Conservation (phyloP, 2,888 invertebrate species). For the Agelastica alni region DNA sequence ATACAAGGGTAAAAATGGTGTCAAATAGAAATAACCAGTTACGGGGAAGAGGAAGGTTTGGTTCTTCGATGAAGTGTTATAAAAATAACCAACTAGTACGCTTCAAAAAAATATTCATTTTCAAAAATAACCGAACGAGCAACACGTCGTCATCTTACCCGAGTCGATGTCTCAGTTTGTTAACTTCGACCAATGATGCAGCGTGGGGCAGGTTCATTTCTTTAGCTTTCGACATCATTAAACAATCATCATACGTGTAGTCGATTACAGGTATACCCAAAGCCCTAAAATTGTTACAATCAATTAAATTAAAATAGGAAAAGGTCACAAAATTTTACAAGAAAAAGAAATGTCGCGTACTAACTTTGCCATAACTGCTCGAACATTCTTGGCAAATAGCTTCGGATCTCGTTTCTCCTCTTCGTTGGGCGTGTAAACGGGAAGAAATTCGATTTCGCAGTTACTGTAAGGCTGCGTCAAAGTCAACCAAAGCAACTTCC, state of each 20-base stretch:
- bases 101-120: no score
- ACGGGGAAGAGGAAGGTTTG: no score
- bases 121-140: no score
- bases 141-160: no score
- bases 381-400: slow-evolving; percentile 87
- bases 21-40: no score
- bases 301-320: no score
- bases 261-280: slow-evolving; percentile 85
- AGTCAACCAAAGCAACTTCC: slow-evolving; percentile 85
- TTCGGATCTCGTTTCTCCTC: slow-evolving; percentile 86
- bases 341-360: slow-evolving; percentile 15
- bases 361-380: slow-evolving; percentile 90
- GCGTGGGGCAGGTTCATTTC: slow-evolving; percentile 79
- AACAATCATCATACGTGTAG: slow-evolving; percentile 91
- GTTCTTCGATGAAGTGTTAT: no score
- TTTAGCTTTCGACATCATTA: slow-evolving; percentile 82
- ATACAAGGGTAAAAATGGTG: no score
- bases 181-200: slow-evolving; percentile 75
- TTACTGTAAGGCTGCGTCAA: slow-evolving; percentile 85
- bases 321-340: not conserved
- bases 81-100: no score
- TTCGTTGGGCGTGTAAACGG: slow-evolving; percentile 86
- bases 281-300: no score
- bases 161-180: slow-evolving; percentile 74
- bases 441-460: slow-evolving; percentile 90